phyloP scores from a whole-genome alignment of 2,113 vertebrate species.

The Cnemophilus loriae region DNA sequence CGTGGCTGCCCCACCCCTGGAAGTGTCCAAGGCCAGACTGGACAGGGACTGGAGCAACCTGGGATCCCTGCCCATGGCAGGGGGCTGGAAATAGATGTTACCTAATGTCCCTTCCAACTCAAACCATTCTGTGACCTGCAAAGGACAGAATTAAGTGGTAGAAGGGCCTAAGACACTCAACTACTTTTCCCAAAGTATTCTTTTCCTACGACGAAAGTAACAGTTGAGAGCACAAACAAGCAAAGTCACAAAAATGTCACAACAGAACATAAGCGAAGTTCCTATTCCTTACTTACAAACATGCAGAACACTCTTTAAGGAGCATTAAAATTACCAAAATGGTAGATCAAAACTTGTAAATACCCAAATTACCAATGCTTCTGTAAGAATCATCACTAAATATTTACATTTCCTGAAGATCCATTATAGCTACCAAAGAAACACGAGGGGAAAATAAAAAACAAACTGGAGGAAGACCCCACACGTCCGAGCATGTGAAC shows the following conservation, averaged over 20 bases:
- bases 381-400: not conserved
- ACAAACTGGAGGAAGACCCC: not conserved
- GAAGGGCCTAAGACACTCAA: not conserved
- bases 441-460: fast-evolving
- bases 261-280: not conserved
- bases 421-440: not conserved
- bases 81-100: not conserved
- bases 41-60: fast-evolving
- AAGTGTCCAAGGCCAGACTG: not conserved
- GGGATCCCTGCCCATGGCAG: not conserved
- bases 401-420: not conserved
- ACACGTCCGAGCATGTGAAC: fast-evolving
- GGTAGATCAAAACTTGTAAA: not conserved
- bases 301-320: not conserved
- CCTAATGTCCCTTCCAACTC: not conserved
- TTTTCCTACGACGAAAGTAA: not conserved
- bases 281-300: not conserved
- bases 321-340: not conserved
- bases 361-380: not conserved
- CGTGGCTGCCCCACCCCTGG: not conserved
- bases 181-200: not conserved
- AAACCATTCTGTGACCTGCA: not conserved
- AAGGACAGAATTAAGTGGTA: not conserved
- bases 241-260: not conserved
- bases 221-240: not conserved